Percentiles rank a stretch among this genome's conserved stretches.
These are phyloP conservation scores for Petrolisthes manimaculis DNA, from an alignment of 2,888 invertebrate genomes.

Conservation along the genomic window DNA sequence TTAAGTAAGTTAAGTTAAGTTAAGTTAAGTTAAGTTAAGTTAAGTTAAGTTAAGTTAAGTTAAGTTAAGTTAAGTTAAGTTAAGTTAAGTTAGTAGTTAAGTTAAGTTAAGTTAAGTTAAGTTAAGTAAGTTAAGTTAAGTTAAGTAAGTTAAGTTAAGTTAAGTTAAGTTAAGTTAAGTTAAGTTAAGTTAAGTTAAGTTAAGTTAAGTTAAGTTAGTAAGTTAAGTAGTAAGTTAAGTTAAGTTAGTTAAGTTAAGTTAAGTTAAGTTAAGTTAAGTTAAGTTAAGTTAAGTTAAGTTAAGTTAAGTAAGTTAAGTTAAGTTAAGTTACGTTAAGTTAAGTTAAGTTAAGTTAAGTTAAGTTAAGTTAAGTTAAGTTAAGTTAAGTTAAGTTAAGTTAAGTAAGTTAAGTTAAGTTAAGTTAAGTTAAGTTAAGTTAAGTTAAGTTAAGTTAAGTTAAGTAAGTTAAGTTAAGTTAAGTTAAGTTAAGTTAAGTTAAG, in stretches of 20 bases:
- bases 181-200: slow-evolving; percentile 2
- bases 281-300: background rate
- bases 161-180: background rate
- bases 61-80: too few species aligned
- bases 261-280: slow-evolving; percentile 6
- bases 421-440: background rate
- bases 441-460: background rate
- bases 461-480: background rate
- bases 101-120: too few species aligned
- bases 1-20: too few species aligned
- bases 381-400: background rate
- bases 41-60: too few species aligned
- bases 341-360: background rate
- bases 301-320: slow-evolving; percentile 4
- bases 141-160: too few species aligned
- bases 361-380: background rate
- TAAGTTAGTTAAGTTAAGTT: background rate
- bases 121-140: too few species aligned
- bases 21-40: too few species aligned
- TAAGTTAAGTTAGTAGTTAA: too few species aligned
- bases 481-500: background rate
- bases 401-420: background rate
- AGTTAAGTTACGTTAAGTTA: background rate
- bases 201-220: background rate
- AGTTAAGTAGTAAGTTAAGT: background rate